Conservation (phyloP, 2,797 vertebrate species). For the Tympanoctomys barrerae region DNA sequence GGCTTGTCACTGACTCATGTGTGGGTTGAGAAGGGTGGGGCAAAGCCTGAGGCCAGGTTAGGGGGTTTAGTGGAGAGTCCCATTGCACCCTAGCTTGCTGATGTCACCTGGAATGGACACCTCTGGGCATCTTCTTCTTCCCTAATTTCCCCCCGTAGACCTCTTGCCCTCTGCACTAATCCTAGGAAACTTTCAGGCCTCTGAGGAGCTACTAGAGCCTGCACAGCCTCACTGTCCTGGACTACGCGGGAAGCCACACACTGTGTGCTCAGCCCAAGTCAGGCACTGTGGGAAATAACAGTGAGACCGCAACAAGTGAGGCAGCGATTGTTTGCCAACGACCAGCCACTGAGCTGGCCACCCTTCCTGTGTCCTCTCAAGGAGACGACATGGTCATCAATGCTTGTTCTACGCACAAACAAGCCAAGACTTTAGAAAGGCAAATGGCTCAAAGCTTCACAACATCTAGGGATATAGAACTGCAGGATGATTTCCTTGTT, state of each 20-base stretch:
- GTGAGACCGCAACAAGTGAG: background rate
- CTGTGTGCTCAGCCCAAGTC: background rate
- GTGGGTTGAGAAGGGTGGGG: background rate
- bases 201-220: background rate
- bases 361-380: background rate
- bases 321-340: background rate
- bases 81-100: background rate
- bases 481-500: background rate
- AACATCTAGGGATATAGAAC: background rate
- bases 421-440: constrained; percentile 12
- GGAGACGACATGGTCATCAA: background rate
- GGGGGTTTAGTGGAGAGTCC: background rate
- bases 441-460: background rate
- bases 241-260: background rate
- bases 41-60: background rate
- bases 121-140: background rate
- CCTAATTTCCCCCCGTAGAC: background rate
- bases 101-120: background rate
- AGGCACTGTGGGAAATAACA: background rate
- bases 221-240: background rate
- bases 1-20: constrained; percentile 33
- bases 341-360: background rate
- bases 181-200: background rate
- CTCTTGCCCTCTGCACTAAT: background rate
- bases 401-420: background rate